Evolutionary conservation across 2,797 vertebrate genomes (phyloP), one percentile per base, ranked within the genome.

Genomic region (Morelia viridis): DNA sequence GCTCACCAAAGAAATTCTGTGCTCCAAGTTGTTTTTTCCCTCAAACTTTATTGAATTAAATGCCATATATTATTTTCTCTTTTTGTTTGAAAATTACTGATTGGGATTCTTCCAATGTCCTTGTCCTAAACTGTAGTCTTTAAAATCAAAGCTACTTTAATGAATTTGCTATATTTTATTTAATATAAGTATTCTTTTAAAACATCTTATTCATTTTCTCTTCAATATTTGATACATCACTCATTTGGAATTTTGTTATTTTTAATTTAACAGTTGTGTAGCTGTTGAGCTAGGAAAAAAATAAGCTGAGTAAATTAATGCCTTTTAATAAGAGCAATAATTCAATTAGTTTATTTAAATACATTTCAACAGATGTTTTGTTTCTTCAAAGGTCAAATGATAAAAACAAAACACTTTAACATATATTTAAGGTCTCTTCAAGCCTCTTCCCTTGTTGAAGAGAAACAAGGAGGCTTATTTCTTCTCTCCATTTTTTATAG

Each of bases 181-280:
- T 24, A 24, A 46, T 80, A 19, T 46, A 85, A 68, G 31, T 19
- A 58, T 87, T 35, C 4, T 24, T 86, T 60, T 86, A 58, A 31
- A 57, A 31, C 13, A 5, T 87, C 15, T 87, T 87, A 87, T 31
- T 68, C 15, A 68, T 89, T 92, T 92, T 65, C 46, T 56, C 53
- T 46, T 80, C 46, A 24, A 5, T 87, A 62, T 90, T 62, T 65
- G 50, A 83, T 90, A 64, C 6, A 57, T 41, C 5, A 50, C n/a
- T 90, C 87, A 26, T 90, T 35, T 87, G 64, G 22, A 60, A 65
- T 53, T 62, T 65, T 88, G 85, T 84, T 88, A 83, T 87, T 85
- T 89, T 89, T 62, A 65, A 58, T 58, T 64, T 71, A 88, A 41
- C 50, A 31, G 46, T 9, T 89, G 28, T 87, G 58, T 64, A 41